These are phyloP conservation scores for Eunapius fragilis DNA, from an alignment of 37 sponge, comb jelly and placozoan species.

Conservation along the genomic window DNA sequence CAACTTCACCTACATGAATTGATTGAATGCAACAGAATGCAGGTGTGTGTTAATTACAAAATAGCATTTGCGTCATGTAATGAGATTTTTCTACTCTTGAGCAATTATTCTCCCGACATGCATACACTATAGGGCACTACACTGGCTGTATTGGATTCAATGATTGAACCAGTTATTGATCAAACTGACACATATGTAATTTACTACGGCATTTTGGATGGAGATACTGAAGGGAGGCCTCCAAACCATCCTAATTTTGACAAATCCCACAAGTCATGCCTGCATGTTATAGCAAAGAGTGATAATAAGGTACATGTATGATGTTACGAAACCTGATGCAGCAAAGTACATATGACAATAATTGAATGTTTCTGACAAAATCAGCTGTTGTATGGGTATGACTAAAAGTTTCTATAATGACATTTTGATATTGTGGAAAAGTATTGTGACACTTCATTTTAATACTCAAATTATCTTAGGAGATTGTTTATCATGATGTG, in stretches of 20 bases:
- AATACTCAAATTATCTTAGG: slow-evolving; percentile 13
- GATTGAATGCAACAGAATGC: slow-evolving; percentile 5
- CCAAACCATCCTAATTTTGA: slow-evolving; percentile 50
- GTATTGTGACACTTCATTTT: no score
- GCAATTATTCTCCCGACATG: neutral
- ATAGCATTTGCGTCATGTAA: neutral
- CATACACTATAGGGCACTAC: slow-evolving; percentile 35
- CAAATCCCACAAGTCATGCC: slow-evolving; percentile 50
- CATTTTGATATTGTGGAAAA: no score
- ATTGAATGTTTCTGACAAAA: no score
- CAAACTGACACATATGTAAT: slow-evolving; percentile 33
- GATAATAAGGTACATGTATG: slow-evolving; percentile 54
- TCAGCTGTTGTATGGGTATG: no score
- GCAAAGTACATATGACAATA: neutral
- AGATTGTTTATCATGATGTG: slow-evolving; percentile 77
- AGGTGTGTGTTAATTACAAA: neutral
- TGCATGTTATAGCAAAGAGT: slow-evolving; percentile 71
- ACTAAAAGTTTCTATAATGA: no score
- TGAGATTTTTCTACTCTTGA: neutral
- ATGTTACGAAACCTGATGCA: neutral
- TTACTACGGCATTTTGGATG: slow-evolving; percentile 65
- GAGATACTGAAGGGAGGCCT: slow-evolving; percentile 51
- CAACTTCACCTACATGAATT: slow-evolving; percentile 10
- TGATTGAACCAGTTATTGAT: slow-evolving; percentile 58
- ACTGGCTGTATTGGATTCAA: slow-evolving; percentile 59